Base-by-base conservation (phyloP, 2,888 invertebrate genomes). In the Calameuta pallipes region DNA sequence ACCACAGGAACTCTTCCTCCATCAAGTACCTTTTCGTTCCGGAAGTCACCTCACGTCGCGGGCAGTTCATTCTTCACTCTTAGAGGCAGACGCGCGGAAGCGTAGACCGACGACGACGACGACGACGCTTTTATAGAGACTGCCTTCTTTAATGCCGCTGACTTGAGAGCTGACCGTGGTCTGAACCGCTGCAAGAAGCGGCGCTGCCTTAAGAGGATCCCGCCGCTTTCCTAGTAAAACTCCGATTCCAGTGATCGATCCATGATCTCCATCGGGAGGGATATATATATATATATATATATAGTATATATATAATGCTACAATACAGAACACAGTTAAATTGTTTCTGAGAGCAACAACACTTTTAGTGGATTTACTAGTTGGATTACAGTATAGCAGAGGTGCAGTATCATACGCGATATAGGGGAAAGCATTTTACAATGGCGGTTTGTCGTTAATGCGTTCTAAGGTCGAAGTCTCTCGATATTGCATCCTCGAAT, bases 31-130 rank as follows among this genome's bases (percentile, higher is more conserved):
- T 41, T 41, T 41, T 31, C 83, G 80, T 75, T 81, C 77, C 85
- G 83, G 82, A 86, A 87, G 85, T 87, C 86, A 78, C 73, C 75
- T 86, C 86, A 87, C 86, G 86, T 87, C 81, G 80, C 83, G 82
- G 80, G 81, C 80, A 86, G 86, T 87, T 86, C 86, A 87, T 87
- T 86, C 85, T 86, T 86, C 84, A 83, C 84, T 84, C 79, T 85
- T 83, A 85, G 85, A 80, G 80, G 77, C 68, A 78, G 56, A 75
- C 69, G 73, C 41, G 73, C 77, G 69, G 41, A 41, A 41, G 33
- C 76, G 74, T 73, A 11, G 68, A 37, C 78, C 71, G 75, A 74
- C 75, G 68, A 30, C 13, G 73, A 30, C n/a, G 69, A 70, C 23
- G 69, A 73, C n/a, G 68, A 73, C n/a, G 68, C 75, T 75, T 75